Base-by-base conservation (phyloP, 1,140 invertebrate species). In the Chironomus striatipennis region DNA sequence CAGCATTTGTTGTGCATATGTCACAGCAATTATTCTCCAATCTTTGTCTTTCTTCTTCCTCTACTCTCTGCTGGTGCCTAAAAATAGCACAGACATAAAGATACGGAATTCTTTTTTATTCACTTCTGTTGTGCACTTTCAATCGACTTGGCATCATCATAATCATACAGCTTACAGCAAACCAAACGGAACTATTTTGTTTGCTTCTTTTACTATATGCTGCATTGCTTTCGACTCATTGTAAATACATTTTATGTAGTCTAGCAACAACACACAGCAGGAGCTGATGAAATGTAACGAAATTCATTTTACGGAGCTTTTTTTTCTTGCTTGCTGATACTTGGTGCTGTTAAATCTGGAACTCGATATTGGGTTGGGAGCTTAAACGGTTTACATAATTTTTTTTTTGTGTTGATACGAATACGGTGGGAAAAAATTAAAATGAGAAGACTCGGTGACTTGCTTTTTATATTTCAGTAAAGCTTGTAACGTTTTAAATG, bases 221-320 rank as follows among this genome's bases (percentile, higher is more conserved):
- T 34, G 24, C 24, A 34, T 34, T 57, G 12, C 12, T 57, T 57
- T 10, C 12, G 47, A 57, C 12, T 57, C n/a, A n/a, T n/a, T 57
- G 47, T 57, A 12, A 4, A 57, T 57, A n/a, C 47, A 5, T 15
- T 57, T 57, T 57, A n/a, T 57, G 47, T 57, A n/a, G 12, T n/a
- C 10, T 12, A 57, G 47, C 47, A 57, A 57, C 47, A 57, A n/a
- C 47, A n/a, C 47, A 15, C 47, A 57, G 47, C 47, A 57, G 47
- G 47, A 57, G 47, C n/a, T 57, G 47, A 57, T 57, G 47, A 57
- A 57, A 57, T 57, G 47, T 57, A 57, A 57, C 47, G 12, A 57
- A 57, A 57, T 57, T 57, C 47, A 57, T 57, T 57, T 57, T 57
- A 57, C 12, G 12, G 47, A 57, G 47, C 47, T 57, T 57, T 57